Base-by-base conservation (phyloP, 2,888 invertebrate species). In the Pyrrhosoma nymphula region DNA sequence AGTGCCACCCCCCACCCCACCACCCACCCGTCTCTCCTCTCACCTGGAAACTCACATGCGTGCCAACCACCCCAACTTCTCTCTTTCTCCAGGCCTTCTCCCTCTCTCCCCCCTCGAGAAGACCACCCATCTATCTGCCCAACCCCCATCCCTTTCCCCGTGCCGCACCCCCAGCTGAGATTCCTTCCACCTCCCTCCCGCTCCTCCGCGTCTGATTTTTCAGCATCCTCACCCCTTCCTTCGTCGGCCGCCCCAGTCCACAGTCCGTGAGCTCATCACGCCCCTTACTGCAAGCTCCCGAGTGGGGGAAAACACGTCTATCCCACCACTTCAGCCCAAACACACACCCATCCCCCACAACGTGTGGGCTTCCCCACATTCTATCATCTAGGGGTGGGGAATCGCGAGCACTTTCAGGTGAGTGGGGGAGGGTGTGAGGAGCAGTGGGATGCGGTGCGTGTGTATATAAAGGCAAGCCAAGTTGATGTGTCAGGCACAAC, bases 401-500 rank as follows among this genome's bases (percentile, higher is more conserved):
- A 89, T 89, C 56, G 89, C 89, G 56, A 47, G 26, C 47, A 26
- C 26, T 55, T 47, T n/a, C 56, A 8, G n/a, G 26, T 14, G 89
- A 26, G 89, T 26, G 26, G 56, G 20, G 18, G 55, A 26, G 82
- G 35, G 82, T 12, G 39, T 20, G 16, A 16, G 55, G 23, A 20
- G 0, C 0, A 14, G 55, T n/a, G n/a, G 14, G 55, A 47, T 2
- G 26, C 3, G 35, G 89, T n/a, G 26, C 26, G 47, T n/a, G 89
- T 16, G 82, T 47, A 89, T 89, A 89, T 89, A 89, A 56, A 89
- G 56, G 56, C n/a, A 35, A 8, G 55, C 89, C 89, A n/a, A 20
- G 89, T 26, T n/a, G 26, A 89, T 26, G 89, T 55, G 89, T 56
- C 56, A 89, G 89, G 89, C 89, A 89, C 89, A 89, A 89, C 89